These are phyloP conservation scores for Abrostola triplasia DNA, from an alignment of 2,888 invertebrate species.

Conservation along the genomic window DNA sequence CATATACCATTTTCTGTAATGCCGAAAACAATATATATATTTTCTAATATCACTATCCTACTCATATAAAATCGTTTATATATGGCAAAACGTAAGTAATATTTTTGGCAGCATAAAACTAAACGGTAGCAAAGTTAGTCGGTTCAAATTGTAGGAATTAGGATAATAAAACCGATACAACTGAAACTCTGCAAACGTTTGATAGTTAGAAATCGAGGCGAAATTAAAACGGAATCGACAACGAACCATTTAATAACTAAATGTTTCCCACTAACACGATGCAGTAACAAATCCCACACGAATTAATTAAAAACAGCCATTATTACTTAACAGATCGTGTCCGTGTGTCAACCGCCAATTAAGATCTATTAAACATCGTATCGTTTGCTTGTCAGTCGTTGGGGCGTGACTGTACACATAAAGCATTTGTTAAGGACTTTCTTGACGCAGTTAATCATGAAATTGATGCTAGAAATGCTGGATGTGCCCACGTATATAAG, in stretches of 20 bases:
- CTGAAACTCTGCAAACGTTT: too few relatives aligned
- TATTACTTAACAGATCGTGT: constrained; percentile 25
- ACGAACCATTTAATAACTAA: background rate
- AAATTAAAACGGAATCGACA: too few relatives aligned
- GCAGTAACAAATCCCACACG: constrained; percentile 54
- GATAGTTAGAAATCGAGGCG: too few relatives aligned
- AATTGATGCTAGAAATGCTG: constrained; percentile 19
- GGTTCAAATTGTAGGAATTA: too few relatives aligned
- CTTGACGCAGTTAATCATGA: constrained; percentile 70
- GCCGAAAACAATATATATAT: too few relatives aligned
- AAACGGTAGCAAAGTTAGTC: too few relatives aligned
- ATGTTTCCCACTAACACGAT: constrained; percentile 11
- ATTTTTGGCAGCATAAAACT: too few relatives aligned
- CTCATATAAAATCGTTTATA: too few relatives aligned
- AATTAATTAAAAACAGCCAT: constrained; percentile 55
- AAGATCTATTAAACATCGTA: constrained; percentile 78
- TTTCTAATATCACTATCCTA: too few relatives aligned
- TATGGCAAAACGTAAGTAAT: too few relatives aligned
- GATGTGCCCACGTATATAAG: constrained; percentile 12
- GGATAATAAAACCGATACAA: too few relatives aligned
- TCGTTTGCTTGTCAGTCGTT: constrained; percentile 73
- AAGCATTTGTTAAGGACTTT: constrained; percentile 77
- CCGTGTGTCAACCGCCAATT: constrained; percentile 75
- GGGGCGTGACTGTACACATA: constrained; percentile 72
- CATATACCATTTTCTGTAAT: too few relatives aligned